phyloP scores from a whole-genome alignment of 2,888 invertebrate species.

The Leptothorax acervorum region DNA sequence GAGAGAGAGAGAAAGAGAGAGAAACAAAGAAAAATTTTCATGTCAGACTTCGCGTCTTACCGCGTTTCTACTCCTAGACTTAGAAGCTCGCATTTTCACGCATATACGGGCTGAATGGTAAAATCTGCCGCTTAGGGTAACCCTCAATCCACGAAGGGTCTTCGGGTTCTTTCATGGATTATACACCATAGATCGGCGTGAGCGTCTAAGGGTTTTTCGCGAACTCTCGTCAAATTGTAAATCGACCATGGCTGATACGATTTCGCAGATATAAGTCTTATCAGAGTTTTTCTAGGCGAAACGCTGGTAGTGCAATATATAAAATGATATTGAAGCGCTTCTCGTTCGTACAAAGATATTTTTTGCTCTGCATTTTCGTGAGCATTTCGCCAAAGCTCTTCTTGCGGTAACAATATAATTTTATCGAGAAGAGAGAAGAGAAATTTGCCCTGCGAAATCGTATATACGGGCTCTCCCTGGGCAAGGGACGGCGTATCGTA shows the following conservation, averaged over 20 bases:
- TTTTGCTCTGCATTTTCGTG: not conserved
- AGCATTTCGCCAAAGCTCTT: not conserved
- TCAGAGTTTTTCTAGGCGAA: conserved; percentile 30
- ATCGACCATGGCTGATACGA: conserved; percentile 34
- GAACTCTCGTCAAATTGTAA: conserved; percentile 48
- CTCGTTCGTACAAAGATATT: conserved; percentile 10
- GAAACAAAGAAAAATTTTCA: conserved; percentile 26
- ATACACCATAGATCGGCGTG: not conserved
- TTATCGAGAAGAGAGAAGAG: not conserved
- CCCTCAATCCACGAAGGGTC: not conserved
- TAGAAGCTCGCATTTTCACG: conserved; percentile 11
- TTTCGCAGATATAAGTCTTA: conserved; percentile 28
- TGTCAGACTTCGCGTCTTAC: not conserved
- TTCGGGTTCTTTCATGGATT: not conserved
- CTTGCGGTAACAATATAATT: conserved; percentile 13
- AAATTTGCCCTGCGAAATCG: not conserved
- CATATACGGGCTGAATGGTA: conserved; percentile 15
- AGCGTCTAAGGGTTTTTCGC: conserved; percentile 6
- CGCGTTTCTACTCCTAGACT: not conserved
- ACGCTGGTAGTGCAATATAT: not conserved
- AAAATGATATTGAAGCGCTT: not conserved
- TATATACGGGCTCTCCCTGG: not conserved
- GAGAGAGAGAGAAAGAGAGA: not conserved
- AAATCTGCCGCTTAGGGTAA: conserved; percentile 30
- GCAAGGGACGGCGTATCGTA: not conserved